These are phyloP conservation scores for Lerista edwardsae DNA, from an alignment of 2,797 vertebrate genomes.

Conservation along the genomic window DNA sequence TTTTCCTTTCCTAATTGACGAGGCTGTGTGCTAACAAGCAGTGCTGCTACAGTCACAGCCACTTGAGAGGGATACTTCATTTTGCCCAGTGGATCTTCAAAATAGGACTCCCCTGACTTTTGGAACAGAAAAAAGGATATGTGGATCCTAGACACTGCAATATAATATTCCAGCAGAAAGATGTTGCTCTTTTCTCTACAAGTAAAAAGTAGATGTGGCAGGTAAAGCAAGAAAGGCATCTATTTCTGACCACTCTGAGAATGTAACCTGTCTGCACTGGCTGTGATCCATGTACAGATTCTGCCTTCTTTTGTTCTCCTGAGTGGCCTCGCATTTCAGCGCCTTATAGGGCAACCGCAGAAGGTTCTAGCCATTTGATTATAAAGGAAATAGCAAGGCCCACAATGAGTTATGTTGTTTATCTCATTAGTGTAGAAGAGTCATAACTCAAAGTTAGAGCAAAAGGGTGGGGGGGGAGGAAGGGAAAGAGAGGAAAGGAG, in stretches of 20 bases:
- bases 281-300: slow-evolving; percentile 7
- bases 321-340: slow-evolving; percentile 50
- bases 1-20: slow-evolving; percentile 32
- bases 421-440: slow-evolving; percentile 79
- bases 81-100: slow-evolving; percentile 3
- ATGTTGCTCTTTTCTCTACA: background rate
- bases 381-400: slow-evolving; percentile 69
- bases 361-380: slow-evolving; percentile 70
- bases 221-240: background rate
- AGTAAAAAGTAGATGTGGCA: background rate
- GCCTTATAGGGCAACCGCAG: slow-evolving; percentile 69
- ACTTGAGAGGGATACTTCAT: background rate
- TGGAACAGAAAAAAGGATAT: slow-evolving; percentile 4
- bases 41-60: background rate
- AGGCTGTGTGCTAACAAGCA: slow-evolving; percentile 16
- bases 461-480: slow-evolving; percentile 54
- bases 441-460: slow-evolving; percentile 73
- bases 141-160: slow-evolving; percentile 24
- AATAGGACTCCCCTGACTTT: slow-evolving; percentile 11
- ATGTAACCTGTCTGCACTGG: background rate
- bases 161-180: background rate
- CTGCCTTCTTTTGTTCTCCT: slow-evolving; percentile 19
- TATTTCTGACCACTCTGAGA: slow-evolving; percentile 37
- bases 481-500: slow-evolving; percentile 49
- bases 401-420: slow-evolving; percentile 78